Base-by-base conservation (phyloP, 2,113 vertebrate species). In the Merops nubicus region DNA sequence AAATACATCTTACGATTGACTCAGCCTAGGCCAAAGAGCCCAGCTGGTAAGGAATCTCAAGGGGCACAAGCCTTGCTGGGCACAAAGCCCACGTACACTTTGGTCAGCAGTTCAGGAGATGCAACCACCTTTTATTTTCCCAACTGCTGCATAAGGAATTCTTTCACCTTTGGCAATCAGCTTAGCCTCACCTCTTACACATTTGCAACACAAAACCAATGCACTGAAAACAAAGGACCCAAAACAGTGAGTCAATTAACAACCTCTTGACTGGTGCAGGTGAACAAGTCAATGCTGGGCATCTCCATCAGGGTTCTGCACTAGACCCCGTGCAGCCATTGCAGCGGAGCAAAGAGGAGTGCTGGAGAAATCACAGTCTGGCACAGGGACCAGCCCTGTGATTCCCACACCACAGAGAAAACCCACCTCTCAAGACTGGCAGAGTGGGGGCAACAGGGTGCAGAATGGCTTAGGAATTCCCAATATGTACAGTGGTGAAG, bases 241-340 rank as follows among this genome's bases (percentile, higher is more conserved):
- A 48, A 28, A 63, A 1, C 11, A 43, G 23, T 4, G 7, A 82
- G 15, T 5, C 31, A 38, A 34, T 59, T 57, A 69, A 64, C 38
- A 64, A 85, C 23, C 14, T 60, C 40, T 57, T 34, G 34, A 20
- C 43, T 34, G 11, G 14, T 69, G 31, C 7, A 4, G 2, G 20
- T 48, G 70, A 56, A 18, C 16, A 56, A 65, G 42, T 40, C 33
- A 29, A 9, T 36, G 51, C 21, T 15, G 29, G 51, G 51, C 60
- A 90, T 14, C 12, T 72, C 38, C 19, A 1, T 31, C 5, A 20
- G 23, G 28, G 43, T 69, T 82, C 83, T 76, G 29, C n/a, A 19
- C 22, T 47, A 54, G 26, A 60, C 4, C 5, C 21, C 0, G 0
- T 10, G 6, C 13, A 85, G 47, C 29, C 18, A 25, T 5, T 22